Base-by-base conservation (phyloP, 2,888 invertebrate genomes). In the Trilocha varians region DNA sequence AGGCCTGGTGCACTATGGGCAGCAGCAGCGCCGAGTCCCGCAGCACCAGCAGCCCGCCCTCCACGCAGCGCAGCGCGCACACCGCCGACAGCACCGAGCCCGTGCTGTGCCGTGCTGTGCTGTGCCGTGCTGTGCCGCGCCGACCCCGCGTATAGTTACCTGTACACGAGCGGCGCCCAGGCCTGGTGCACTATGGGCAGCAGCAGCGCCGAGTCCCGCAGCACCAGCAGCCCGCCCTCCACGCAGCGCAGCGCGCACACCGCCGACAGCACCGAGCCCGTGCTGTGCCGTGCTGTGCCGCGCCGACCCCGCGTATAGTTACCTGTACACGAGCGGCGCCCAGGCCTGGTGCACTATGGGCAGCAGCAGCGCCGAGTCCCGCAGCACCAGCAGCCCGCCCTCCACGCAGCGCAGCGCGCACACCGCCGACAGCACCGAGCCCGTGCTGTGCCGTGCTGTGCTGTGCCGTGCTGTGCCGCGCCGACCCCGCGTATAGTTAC, bases 121-220 rank as follows among this genome's bases (percentile, higher is more conserved):
- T n/a, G n/a, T n/a, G n/a, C 91, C 90, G 34, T 78, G 69, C 56
- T 87, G 85, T 35, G 89, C 68, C 6, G 89, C 62, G 1, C 88
- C 55, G 1, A 87, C 77, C 44, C 88, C 84, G 34, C 74, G 62
- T 13, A 62, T 16, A 3, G 38, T 41, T 13, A 91, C 56, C 90
- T 77, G 39, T 87, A 82, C 3, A 90, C 87, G 9, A 95, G 72
- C 2, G 94, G 93, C 38, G 89, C 87, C 94, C 94, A 95, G 33
- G 89, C 70, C 42, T 80, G 65, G 69, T 95, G 94, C 3, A 93
- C 91, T n/a, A 94, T 76, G 0, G 94, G 94, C 39, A 95, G 65
- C 16, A 94, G 65, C 53, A 90, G 88, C 59, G 93, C 87, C 49
- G 91, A 91, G 59, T 87, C 88, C 14, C 84, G 67, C n/a, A 94